Evolutionary conservation across 64 coral and sea anemone genomes (phyloP), one percentile per base, ranked within the genome.

Genomic region (Dendronephthya gigantea): DNA sequence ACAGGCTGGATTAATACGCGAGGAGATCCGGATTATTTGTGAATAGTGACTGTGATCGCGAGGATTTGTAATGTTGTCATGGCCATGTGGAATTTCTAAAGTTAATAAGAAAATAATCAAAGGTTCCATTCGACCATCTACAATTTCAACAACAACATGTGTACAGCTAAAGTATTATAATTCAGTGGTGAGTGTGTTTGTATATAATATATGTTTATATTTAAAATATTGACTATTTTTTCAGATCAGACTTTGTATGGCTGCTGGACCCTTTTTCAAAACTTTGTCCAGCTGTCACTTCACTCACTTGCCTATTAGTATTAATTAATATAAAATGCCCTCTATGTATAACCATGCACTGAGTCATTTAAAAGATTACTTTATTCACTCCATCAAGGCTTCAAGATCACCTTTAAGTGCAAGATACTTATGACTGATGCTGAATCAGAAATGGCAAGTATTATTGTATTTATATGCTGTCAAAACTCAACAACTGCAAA

Each of bases 391-490:
- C 29, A 7, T 76, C 69, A 58, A 58, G 51, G 51, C 51, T 58
- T 58, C 51, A 76, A 37, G 29, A 33, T 6, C 7, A 28, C 3
- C 69, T 33, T 76, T 30, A 27, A 34, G 1, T 76, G 3, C 58
- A 66, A 22, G 19, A 66, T 66, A 5, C 6, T 66, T 17, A 66
- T 66, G 6, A 22, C 69, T 76, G 69, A 76, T 31, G 35, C 9
- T 76, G 69, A 76, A 34, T 76, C 69, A 76, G 69, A 76, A 76
- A 76, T 76, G 28, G 69, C 35, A 76, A 76, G 69, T 76, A 37
- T 76, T 9, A n/a, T n/a, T n/a, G n/a, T n/a, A n/a, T n/a, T n/a
- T n/a, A n/a, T n/a, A n/a, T n/a, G n/a, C n/a, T n/a, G n/a, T n/a
- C n/a, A n/a, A n/a, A n/a, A n/a, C n/a, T n/a, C n/a, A n/a, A n/a